phyloP scores from a whole-genome alignment of 1,140 invertebrate species.

The Phortica variegata region DNA sequence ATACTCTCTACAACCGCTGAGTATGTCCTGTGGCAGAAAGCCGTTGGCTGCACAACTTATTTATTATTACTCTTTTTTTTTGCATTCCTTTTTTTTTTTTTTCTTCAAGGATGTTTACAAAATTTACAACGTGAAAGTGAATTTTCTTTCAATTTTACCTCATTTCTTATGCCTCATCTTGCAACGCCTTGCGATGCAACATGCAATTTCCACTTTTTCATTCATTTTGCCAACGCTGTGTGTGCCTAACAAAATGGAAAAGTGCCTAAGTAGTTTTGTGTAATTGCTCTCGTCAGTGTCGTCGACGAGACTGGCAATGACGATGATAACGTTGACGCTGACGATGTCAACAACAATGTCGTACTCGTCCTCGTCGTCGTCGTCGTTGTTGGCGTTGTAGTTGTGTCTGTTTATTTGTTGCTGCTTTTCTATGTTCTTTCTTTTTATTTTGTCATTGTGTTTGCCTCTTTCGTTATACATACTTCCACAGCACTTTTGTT shows the following conservation, averaged over 20 bases:
- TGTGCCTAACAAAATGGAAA: conserved; percentile 26
- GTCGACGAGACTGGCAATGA: too few species aligned
- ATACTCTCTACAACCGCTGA: too few species aligned
- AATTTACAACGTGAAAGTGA: conserved; percentile 52
- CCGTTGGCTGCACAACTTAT: too few species aligned
- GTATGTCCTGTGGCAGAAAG: too few species aligned
- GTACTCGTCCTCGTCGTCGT: conserved; percentile 25
- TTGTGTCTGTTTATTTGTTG: too few species aligned
- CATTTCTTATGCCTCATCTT: conserved; percentile 3
- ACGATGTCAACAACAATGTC: too few species aligned
- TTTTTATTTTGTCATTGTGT: too few species aligned
- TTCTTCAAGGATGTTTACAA: conserved; percentile 55
- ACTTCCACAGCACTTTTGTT: too few species aligned
- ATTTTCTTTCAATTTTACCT: conserved; percentile 49
- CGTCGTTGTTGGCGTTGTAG: conserved; percentile 19
- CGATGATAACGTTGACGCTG: too few species aligned
- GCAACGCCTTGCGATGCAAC: conserved; percentile 10
- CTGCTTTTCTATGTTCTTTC: background rate
- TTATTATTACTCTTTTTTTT: too few species aligned
- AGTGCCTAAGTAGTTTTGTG: conserved; percentile 53
- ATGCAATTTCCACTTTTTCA: background rate
- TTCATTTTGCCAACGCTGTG: conserved; percentile 16
- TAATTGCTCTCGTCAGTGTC: conserved; percentile 55
- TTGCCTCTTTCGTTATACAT: too few species aligned
- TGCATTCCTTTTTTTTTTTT: too few species aligned